Base-by-base conservation (phyloP, 2,888 invertebrate genomes). In the Pollenia amentaria region DNA sequence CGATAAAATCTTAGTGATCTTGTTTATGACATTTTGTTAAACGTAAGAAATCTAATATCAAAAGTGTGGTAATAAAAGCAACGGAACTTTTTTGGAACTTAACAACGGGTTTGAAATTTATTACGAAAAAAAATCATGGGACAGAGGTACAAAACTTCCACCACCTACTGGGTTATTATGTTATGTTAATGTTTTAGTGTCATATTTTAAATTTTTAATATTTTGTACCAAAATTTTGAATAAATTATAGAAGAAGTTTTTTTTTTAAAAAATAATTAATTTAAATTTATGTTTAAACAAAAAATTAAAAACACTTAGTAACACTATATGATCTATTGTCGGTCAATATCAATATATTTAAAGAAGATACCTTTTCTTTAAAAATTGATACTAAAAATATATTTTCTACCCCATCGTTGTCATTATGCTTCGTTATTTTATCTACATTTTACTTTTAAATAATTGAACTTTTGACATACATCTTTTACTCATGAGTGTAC, bases 401-500 rank as follows among this genome's bases (percentile, higher is more conserved):
- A 62, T 40, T 53, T 12, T 76, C 76, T 82, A 80, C 10, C n/a
- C 70, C 80, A 73, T 77, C 80, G 79, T 62, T 72, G 72, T 80
- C 60, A 65, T 80, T 70, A 60, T 42, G 60, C 42, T 46, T 69
- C 60, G 14, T 48, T 53, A 4, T 62, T 80, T 70, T 82, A 69
- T 79, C 42, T 78, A 65, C 44, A 10, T 55, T 46, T 42, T 65
- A 69, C 64, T 72, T 81, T 82, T 67, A 88, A 83, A 83, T 67
- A 85, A 81, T 79, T 87, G 72, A 80, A 85, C 80, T 70, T 80
- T 87, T 81, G 75, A 78, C 85, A 78, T 75, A 81, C 48, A 75
- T 78, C 51, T 78, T 55, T 51, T 65, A 62, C 75, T 67, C 84
- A 69, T 75, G 73, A 75, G 53, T 76, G 48, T 48, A 67, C 65